Conservation (phyloP, 35 echinoderm and acorn worm species). For the Acanthaster planci region DNA sequence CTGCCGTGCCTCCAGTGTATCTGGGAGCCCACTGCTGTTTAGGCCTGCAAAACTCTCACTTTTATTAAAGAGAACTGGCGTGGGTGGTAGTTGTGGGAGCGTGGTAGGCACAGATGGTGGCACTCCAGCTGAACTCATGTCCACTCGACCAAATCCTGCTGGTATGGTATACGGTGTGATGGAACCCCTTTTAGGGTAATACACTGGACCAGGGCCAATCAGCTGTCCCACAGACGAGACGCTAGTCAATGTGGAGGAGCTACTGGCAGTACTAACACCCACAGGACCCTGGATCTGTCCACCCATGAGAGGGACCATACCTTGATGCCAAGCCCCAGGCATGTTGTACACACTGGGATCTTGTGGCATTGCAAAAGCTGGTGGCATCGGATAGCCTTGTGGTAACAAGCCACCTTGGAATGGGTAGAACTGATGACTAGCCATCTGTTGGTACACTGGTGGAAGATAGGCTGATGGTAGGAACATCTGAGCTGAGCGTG, state of each 20-base stretch:
- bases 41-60: not conserved
- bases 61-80: constrained; percentile 1
- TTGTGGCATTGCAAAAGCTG: constrained; percentile 17
- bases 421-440: not conserved
- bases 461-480: constrained; percentile 26
- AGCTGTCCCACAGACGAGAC: not conserved
- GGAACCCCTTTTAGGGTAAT: not conserved
- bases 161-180: not conserved
- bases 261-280: not conserved
- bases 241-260: not conserved
- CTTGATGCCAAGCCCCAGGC: not conserved
- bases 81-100: not conserved
- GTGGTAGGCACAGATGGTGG: not conserved
- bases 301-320: constrained; percentile 2
- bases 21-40: not conserved
- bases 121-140: not conserved
- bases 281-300: not conserved
- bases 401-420: constrained; percentile 16
- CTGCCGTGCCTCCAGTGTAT: not conserved
- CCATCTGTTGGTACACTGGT: constrained; percentile 27
- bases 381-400: not conserved
- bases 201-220: not conserved
- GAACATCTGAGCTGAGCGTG: not conserved
- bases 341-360: constrained; percentile 3
- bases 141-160: not conserved